Base-by-base conservation (phyloP, 2,113 vertebrate species). In the Pycnonotus jocosus region DNA sequence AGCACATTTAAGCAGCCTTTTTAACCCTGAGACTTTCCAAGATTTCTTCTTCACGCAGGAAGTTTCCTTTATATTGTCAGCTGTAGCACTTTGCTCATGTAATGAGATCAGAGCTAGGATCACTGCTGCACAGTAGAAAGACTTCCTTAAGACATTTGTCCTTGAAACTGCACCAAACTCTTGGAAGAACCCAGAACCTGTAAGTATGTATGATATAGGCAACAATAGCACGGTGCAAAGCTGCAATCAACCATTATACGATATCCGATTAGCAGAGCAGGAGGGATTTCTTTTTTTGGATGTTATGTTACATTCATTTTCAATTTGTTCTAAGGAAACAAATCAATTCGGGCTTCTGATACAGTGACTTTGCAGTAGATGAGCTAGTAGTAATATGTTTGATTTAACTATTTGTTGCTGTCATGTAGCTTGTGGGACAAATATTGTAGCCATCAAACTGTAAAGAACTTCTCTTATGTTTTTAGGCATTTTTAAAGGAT, bases 141-240 rank as follows among this genome's bases (percentile, higher is more conserved):
- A 97, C 98, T 98, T 98, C 98, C 97, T 97, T 97, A 97, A 98
- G 98, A 98, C 98, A 98, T 99, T 99, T 99, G 99, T 99, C 99
- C 99, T 99, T 99, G 99, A 99, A 99, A 98, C 98, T 99, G 99
- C 99, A 99, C 98, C 98, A 98, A 99, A 99, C 98, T 99, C 99
- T 99, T 98, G 98, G 98, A 99, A 99, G 98, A 98, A 98, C 98
- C 98, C 98, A 98, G 98, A 98, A 99, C 98, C 97, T 98, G 99
- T 99, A 98, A 99, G 99, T 99, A 99, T 97, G 97, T 98, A 98
- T 97, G 98, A 98, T 98, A 98, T 97, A 98, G 98, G 97, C 96
- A 97, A 97, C 95, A 96, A 94, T 92, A 93, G 97, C 86, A 95
- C 66, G 28, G 95, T 95, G 97, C 97, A 97, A 97, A 98, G 97